Evolutionary conservation across 2,888 invertebrate genomes (phyloP).

Genomic region (Synergus laeviventris): DNA sequence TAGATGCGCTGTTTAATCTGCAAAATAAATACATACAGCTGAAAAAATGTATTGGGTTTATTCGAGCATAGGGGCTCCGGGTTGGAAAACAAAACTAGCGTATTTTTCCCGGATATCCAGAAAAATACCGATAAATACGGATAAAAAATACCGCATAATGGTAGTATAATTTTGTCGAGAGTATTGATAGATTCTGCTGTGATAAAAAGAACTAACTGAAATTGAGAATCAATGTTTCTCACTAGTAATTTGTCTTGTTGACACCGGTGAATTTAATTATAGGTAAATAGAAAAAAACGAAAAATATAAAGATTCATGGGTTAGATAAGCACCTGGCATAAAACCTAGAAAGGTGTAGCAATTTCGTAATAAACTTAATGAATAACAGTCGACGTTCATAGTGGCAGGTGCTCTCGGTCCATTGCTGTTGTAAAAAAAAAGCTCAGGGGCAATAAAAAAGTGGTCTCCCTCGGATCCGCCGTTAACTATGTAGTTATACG

Average conservation of each 20-base stretch:
- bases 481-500: conserved; percentile 39
- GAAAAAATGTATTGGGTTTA: conserved; percentile 47
- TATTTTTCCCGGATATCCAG: neutral
- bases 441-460: conserved; percentile 3
- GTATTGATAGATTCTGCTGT: neutral
- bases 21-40: conserved; percentile 57
- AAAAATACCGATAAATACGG: neutral
- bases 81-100: neutral
- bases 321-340: neutral
- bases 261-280: neutral
- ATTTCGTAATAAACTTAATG: conserved; percentile 9
- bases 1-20: conserved; percentile 49
- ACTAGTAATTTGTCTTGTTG: conserved; percentile 12
- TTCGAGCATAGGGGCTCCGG: conserved; percentile 13
- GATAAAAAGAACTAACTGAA: neutral
- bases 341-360: neutral
- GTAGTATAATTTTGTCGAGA: neutral
- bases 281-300: neutral
- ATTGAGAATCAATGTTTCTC: neutral
- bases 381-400: conserved; percentile 2
- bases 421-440: conserved; percentile 16
- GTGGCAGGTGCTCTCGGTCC: conserved; percentile 20
- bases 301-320: neutral
- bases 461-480: conserved; percentile 6
- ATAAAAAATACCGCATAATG: neutral